These are phyloP conservation scores for Xenops minutus DNA, from an alignment of 2,797 vertebrate species.

Conservation along the genomic window DNA sequence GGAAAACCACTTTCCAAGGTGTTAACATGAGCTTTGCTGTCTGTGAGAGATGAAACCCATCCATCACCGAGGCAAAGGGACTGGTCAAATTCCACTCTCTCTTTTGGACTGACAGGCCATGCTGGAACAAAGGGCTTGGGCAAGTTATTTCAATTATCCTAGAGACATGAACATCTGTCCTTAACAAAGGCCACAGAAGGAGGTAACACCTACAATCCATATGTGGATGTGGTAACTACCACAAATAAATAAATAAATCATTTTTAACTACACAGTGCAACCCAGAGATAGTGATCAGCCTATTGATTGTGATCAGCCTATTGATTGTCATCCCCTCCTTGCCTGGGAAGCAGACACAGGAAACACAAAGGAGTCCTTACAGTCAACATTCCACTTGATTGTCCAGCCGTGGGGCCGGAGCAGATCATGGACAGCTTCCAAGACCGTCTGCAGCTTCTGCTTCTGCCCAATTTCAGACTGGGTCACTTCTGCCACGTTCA, in stretches of 20 bases:
- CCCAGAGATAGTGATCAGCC: background rate
- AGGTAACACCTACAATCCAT: background rate
- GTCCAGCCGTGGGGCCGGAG: slow-evolving; percentile 90
- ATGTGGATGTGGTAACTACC: background rate
- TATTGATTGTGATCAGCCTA: background rate
- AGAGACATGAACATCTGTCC: background rate
- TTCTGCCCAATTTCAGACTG: slow-evolving; percentile 96
- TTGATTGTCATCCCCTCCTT: background rate
- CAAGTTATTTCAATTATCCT: background rate
- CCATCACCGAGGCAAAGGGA: background rate
- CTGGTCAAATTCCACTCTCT: background rate
- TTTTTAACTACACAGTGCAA: background rate
- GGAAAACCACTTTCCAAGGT: background rate
- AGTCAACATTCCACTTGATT: slow-evolving; percentile 91
- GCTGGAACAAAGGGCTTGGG: background rate
- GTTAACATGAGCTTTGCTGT: background rate
- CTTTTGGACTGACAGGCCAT: background rate
- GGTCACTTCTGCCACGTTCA: slow-evolving; percentile 96
- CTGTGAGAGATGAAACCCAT: background rate
- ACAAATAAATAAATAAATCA: background rate
- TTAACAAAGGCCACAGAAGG: background rate
- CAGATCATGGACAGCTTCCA: slow-evolving; percentile 88
- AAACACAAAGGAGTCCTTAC: slow-evolving; percentile 75
- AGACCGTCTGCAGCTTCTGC: slow-evolving; percentile 93
- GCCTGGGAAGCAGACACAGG: background rate